Evolutionary conservation across 2,797 vertebrate species (phyloP), one percentile per base, ranked within the genome.

Genomic region (Capromys pilorides): DNA sequence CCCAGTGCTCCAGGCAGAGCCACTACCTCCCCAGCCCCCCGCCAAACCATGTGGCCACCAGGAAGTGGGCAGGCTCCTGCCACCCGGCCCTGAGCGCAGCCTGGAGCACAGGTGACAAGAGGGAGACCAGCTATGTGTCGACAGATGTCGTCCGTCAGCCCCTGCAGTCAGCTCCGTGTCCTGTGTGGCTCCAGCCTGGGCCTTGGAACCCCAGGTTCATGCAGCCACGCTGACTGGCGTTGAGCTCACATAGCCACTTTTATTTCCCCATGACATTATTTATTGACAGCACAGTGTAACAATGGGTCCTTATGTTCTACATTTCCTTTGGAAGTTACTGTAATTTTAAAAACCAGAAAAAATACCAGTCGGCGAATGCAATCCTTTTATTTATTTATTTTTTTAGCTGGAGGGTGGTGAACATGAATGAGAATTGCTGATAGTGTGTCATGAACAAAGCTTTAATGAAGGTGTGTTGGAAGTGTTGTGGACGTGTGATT

Each of bases 381-480:
- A 91, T 97, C 36, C 93, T 95, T 91, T 36, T 54, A 18, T 86
- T 39, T 82, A 61, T 41, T 75, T 95, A 94, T 97, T 96, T 96
- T 96, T 92, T 86, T 93, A 97, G 96, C 93, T 96, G 94, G 94
- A 80, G 94, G 93, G 95, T n/a, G 59, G 45, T 41, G 39, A 81
- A 36, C 22, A 57, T 36, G 71, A 78, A 26, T 28, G 69, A 90
- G 79, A 90, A 91, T 97, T 61, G 0, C 90, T 96, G 96, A 93
- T 96, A 18, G 67, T 96, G 96, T 97, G 96, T 97, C 96, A 64
- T 94, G 94, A 87, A 96, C 96, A 97, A 97, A 98, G 98, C 98
- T 98, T 98, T 98, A 98, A 97, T 94, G 96, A 95, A 97, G 97
- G 96, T 90, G 18, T 94, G 93, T 97, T 94, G 49, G 18, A 97